Evolutionary conservation across 2,888 invertebrate species (phyloP).

Genomic region (Plagiodera versicolora): DNA sequence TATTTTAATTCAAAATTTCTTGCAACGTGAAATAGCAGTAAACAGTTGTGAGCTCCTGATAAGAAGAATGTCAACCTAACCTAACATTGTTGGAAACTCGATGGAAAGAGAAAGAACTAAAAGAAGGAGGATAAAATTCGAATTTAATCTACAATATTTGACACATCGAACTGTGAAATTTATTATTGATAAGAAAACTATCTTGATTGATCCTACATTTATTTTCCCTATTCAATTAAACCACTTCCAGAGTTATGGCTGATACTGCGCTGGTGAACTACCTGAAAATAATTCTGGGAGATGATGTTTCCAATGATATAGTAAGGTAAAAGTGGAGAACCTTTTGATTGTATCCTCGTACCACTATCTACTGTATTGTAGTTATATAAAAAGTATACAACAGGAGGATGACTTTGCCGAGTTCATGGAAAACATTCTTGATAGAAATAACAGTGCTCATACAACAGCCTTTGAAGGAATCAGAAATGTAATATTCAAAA

Average conservation of each 20-base stretch:
- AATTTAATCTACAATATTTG: too few species aligned
- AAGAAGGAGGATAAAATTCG: too few species aligned
- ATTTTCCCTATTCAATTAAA: too few species aligned
- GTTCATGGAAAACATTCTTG: conserved; percentile 74
- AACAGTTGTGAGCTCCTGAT: too few species aligned
- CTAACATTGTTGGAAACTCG: too few species aligned
- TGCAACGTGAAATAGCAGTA: too few species aligned
- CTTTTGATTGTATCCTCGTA: not conserved
- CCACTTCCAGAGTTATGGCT: conserved; percentile 12
- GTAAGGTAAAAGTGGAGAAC: conserved; percentile 29
- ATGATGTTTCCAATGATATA: conserved; percentile 71
- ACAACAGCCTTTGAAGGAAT: conserved; percentile 61
- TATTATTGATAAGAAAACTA: too few species aligned
- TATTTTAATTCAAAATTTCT: too few species aligned
- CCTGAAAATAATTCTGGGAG: conserved; percentile 67
- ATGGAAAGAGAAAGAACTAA: too few species aligned
- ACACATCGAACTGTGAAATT: too few species aligned
- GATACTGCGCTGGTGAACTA: conserved; percentile 63
- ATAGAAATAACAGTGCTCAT: conserved; percentile 68
- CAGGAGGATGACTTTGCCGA: conserved; percentile 73
- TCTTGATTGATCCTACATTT: too few species aligned
- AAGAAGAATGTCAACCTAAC: too few species aligned
- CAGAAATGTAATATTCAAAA: conserved; percentile 48
- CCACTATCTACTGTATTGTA: conserved; percentile 50
- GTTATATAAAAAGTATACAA: conserved; percentile 73